Evolutionary conservation across 2,888 invertebrate species (phyloP).

Genomic region (Rutpela maculata): DNA sequence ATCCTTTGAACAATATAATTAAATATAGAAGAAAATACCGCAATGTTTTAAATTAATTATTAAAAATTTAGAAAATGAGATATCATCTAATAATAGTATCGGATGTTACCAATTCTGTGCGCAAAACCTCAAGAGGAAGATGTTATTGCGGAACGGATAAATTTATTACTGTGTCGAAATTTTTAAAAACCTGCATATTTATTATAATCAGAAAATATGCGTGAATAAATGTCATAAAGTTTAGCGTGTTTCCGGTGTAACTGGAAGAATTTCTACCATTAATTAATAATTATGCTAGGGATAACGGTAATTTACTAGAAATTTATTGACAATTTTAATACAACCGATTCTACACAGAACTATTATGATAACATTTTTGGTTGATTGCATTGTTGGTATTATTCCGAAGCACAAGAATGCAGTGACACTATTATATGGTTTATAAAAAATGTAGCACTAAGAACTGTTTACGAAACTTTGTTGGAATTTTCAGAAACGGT

Average conservation of each 20-base stretch:
- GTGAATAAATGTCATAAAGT: background rate
- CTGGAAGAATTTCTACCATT: background rate
- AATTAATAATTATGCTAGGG: background rate
- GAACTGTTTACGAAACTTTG: too few species aligned
- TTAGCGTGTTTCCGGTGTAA: background rate
- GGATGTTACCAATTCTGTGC: too few species aligned
- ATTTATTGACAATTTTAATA: too few species aligned
- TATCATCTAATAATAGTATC: too few species aligned
- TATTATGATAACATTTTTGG: too few species aligned
- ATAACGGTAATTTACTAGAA: background rate
- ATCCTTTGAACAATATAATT: constrained; percentile 8
- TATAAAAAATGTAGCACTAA: too few species aligned
- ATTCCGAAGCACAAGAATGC: too few species aligned
- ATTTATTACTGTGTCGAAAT: background rate
- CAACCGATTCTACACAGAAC: too few species aligned
- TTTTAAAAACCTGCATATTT: background rate
- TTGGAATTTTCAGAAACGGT: too few species aligned
- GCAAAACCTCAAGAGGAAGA: too few species aligned
- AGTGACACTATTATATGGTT: too few species aligned
- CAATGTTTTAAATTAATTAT: background rate
- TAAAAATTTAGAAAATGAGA: background rate
- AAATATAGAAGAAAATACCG: background rate
- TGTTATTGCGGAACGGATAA: background rate
- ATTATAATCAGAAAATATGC: background rate
- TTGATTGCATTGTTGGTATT: too few species aligned